These are phyloP conservation scores for Ctenopoma kingsleyae DNA, from an alignment of 2,797 vertebrate genomes.

Conservation along the genomic window DNA sequence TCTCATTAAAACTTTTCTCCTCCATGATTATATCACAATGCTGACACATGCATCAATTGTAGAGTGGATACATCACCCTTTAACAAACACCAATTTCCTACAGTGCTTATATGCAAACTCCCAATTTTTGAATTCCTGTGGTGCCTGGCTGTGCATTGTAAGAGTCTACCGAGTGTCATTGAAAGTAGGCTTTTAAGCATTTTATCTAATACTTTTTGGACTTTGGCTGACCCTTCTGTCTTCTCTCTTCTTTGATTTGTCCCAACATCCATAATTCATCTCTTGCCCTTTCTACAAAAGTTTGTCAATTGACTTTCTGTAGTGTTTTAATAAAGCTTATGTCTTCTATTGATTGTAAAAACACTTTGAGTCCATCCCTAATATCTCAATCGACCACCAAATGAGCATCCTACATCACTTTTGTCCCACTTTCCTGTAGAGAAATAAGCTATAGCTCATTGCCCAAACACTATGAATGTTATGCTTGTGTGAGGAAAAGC, in stretches of 20 bases:
- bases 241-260: conserved; percentile 31
- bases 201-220: conserved; percentile 46
- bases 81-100: conserved; percentile 34
- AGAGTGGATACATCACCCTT: conserved; percentile 14
- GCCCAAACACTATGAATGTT: not conserved
- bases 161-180: not conserved
- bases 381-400: conserved; percentile 54
- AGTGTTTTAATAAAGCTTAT: conserved; percentile 57
- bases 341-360: conserved; percentile 60
- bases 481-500: conserved; percentile 20
- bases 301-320: conserved; percentile 57
- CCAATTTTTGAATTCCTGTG: not conserved
- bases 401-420: conserved; percentile 44
- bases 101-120: conserved; percentile 16
- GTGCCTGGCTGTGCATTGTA: not conserved
- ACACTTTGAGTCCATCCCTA: conserved; percentile 15
- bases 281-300: conserved; percentile 55
- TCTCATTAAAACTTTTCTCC: conserved; percentile 59
- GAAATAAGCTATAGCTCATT: conserved; percentile 12
- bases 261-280: conserved; percentile 58
- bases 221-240: conserved; percentile 47
- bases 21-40: conserved; percentile 41
- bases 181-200: conserved; percentile 22
- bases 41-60: conserved; percentile 46
- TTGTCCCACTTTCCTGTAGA: conserved; percentile 27